Evolutionary conservation across 2,888 invertebrate genomes (phyloP).

Genomic region (Campopleginae sp.): DNA sequence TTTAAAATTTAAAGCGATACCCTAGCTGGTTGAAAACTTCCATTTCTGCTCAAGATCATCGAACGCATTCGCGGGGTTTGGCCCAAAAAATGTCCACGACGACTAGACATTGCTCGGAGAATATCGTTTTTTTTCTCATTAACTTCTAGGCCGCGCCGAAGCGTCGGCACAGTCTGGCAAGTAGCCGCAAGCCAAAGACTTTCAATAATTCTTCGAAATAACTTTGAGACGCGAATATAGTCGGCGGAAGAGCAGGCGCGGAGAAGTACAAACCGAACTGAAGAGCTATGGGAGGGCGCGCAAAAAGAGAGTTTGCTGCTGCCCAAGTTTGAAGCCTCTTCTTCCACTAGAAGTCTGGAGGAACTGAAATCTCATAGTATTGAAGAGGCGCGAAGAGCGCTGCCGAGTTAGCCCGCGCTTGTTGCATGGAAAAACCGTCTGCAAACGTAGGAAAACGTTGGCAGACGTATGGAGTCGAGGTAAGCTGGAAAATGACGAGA

Average conservation of each 20-base stretch:
- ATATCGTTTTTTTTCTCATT: constrained; percentile 29
- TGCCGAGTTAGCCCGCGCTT: constrained; percentile 11
- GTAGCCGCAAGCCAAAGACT: constrained; percentile 72
- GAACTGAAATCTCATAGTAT: constrained; percentile 49
- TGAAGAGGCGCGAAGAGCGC: constrained; percentile 27
- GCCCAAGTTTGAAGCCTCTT: constrained; percentile 62
- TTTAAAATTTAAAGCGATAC: not conserved
- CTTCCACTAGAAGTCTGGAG: constrained; percentile 55
- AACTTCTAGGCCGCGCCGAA: not conserved
- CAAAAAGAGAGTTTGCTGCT: constrained; percentile 62
- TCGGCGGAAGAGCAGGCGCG: not conserved
- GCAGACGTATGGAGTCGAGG: constrained; percentile 35
- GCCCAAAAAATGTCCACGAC: not conserved
- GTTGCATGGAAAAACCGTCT: not conserved
- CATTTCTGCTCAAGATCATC: not conserved
- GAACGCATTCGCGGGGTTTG: constrained; percentile 1
- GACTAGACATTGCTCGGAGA: constrained; percentile 34
- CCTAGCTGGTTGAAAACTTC: not conserved
- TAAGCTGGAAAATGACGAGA: constrained; percentile 52
- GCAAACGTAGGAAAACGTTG: constrained; percentile 12
- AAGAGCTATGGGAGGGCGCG: constrained; percentile 20
- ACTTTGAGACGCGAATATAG: constrained; percentile 74
- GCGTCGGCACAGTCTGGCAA: constrained; percentile 32
- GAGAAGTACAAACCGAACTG: constrained; percentile 19
- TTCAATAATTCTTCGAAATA: constrained; percentile 81